Percentiles rank a stretch among this genome's conserved stretches.
Evolutionary conservation across 2,113 vertebrate species (phyloP).

Genomic region (Geococcyx californianus): DNA sequence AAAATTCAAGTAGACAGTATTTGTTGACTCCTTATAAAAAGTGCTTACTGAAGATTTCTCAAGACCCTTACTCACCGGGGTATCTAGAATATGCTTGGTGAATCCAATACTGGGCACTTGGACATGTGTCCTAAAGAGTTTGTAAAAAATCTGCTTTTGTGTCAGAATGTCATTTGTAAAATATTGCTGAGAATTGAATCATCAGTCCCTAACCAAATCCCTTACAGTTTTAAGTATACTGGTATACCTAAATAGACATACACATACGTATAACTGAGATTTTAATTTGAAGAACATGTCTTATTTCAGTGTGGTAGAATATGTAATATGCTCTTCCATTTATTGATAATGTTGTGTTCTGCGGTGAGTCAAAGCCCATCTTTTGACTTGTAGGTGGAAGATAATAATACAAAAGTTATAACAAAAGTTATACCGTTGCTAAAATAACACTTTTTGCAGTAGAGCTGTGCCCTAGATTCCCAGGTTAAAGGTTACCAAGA

Average conservation of each 20-base stretch:
- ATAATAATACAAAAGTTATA: background rate
- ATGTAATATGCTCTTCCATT: background rate
- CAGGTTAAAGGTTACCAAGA: background rate
- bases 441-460: background rate
- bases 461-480: background rate
- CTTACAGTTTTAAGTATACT: background rate
- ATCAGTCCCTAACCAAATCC: background rate
- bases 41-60: background rate
- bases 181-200: background rate
- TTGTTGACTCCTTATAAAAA: background rate
- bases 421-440: background rate
- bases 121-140: background rate
- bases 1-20: background rate
- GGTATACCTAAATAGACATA: background rate
- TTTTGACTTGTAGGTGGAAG: background rate
- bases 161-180: background rate
- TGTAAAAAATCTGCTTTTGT: background rate
- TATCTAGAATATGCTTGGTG: background rate
- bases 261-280: background rate
- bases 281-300: background rate
- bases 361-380: background rate
- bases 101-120: background rate
- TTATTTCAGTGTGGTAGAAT: background rate
- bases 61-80: background rate
- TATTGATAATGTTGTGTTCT: background rate